Conservation (phyloP, 2,797 vertebrate genomes). For the Hypotaenidia philippensis region DNA sequence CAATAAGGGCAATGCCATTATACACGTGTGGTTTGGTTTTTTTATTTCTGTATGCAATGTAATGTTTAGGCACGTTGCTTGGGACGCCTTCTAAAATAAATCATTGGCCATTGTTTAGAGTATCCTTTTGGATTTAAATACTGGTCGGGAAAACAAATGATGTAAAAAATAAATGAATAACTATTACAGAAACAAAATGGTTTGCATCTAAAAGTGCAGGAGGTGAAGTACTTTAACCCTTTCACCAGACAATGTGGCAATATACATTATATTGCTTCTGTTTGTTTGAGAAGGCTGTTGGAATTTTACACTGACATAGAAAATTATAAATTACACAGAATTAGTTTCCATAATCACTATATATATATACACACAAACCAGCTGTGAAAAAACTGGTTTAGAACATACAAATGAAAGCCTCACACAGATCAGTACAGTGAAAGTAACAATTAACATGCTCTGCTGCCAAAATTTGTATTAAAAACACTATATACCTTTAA, state of each 20-base stretch:
- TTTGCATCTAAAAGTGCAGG: slow-evolving; percentile 82
- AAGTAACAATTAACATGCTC: slow-evolving; percentile 79
- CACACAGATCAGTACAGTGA: slow-evolving; percentile 80
- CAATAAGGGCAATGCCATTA: slow-evolving; percentile 63
- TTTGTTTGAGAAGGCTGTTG: slow-evolving; percentile 82
- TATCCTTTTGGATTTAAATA: slow-evolving; percentile 86
- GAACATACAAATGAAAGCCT: slow-evolving; percentile 81
- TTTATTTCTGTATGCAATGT: slow-evolving; percentile 84
- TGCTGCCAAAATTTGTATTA: slow-evolving; percentile 73
- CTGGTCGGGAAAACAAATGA: slow-evolving; percentile 83
- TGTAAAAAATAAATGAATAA: slow-evolving; percentile 83
- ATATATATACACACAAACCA: slow-evolving; percentile 85
- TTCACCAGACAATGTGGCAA: slow-evolving; percentile 81
- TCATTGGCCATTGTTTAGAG: slow-evolving; percentile 81
- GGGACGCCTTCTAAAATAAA: slow-evolving; percentile 82
- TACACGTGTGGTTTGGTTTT: slow-evolving; percentile 23
- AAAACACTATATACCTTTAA: slow-evolving; percentile 65
- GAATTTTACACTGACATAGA: slow-evolving; percentile 83
- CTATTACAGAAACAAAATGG: slow-evolving; percentile 82
- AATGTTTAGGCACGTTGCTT: slow-evolving; percentile 84
- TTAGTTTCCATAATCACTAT: slow-evolving; percentile 87
- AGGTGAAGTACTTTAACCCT: slow-evolving; percentile 80
- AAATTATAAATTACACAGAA: slow-evolving; percentile 89
- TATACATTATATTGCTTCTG: slow-evolving; percentile 82
- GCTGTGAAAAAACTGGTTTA: slow-evolving; percentile 81